Base-by-base conservation (phyloP, 2,888 invertebrate genomes). In the Chloroclystis v-ata region DNA sequence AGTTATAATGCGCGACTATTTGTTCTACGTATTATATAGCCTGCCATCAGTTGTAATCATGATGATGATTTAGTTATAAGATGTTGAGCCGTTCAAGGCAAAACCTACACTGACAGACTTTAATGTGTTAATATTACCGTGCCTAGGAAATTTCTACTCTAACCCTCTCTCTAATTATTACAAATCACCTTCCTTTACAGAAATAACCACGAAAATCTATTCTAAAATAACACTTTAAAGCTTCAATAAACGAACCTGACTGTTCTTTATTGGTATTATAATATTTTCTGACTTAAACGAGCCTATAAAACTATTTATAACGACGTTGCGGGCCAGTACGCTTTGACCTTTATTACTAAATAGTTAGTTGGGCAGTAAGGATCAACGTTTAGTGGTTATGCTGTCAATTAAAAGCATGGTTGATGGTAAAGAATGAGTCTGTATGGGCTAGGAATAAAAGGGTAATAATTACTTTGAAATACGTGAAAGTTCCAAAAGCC, bases 241-340 rank as follows among this genome's bases (percentile, higher is more conserved):
- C 65, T 57, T 60, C 69, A 69, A 75, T 82, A 78, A 82, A 77
- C 69, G 75, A 71, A 60, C 67, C 51, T 64, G 76, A 61, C 75
- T 72, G 65, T 75, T 72, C 69, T 83, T 82, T 82, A 84, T 82
- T 63, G 61, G 53, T 74, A 72, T 81, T 78, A 75, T 81, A 82
- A 82, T 78, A 68, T 63, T 67, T 70, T 69, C 59, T 58, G 80
- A 81, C 80, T 59, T 73, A 67, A 75, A 73, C 67, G 64, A 61
- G 63, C 57, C 61, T 60, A 61, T 66, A 64, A 60, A 60, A 59
- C 61, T 75, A 74, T 75, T 77, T 74, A 72, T 75, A 76, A 57
- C 43, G 53, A 53, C 57, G 56, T 30, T 26, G 52, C 20, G 6
- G 16, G 30, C 75, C 71, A 73, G 9, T 47, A 2, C 52, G 50